Conservation (phyloP, 2,113 vertebrate species). For the Chamaea fasciata region DNA sequence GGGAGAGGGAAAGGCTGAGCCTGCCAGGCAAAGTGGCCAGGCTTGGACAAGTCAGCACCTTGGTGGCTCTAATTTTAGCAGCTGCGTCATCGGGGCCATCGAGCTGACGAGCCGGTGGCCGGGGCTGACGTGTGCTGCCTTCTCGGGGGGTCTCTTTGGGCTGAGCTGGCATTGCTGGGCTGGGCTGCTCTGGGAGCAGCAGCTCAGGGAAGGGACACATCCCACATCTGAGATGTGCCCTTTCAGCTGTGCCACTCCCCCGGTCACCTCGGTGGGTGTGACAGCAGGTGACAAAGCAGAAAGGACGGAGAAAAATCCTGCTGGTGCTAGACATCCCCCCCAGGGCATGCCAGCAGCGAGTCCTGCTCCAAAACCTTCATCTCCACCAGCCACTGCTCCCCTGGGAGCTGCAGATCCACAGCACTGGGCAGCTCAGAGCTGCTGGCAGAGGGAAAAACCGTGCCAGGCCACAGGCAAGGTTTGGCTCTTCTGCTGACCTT, state of each 20-base stretch:
- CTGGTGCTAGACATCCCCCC: not conserved
- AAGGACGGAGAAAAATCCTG: not conserved
- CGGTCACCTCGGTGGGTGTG: not conserved
- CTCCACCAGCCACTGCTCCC: not conserved
- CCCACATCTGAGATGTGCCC: rapidly evolving
- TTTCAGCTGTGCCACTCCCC: not conserved
- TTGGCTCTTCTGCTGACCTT: not conserved
- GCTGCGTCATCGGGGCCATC: constrained; percentile 30
- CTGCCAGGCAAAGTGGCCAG: not conserved
- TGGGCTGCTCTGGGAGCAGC: not conserved
- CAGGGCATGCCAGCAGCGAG: not conserved
- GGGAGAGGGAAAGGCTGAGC: not conserved
- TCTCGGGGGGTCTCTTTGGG: not conserved
- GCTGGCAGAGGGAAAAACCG: not conserved
- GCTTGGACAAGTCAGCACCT: constrained; percentile 31
- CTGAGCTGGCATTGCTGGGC: not conserved
- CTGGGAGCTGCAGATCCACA: not conserved
- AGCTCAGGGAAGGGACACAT: not conserved
- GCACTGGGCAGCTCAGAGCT: not conserved
- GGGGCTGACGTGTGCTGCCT: not conserved
- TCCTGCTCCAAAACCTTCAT: rapidly evolving
- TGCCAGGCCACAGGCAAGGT: not conserved
- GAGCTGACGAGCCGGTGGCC: not conserved
- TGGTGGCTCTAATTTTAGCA: constrained; percentile 43
- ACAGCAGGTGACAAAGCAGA: not conserved